Evolutionary conservation across 2,888 invertebrate species (phyloP).

Genomic region (Orthosia gothica): DNA sequence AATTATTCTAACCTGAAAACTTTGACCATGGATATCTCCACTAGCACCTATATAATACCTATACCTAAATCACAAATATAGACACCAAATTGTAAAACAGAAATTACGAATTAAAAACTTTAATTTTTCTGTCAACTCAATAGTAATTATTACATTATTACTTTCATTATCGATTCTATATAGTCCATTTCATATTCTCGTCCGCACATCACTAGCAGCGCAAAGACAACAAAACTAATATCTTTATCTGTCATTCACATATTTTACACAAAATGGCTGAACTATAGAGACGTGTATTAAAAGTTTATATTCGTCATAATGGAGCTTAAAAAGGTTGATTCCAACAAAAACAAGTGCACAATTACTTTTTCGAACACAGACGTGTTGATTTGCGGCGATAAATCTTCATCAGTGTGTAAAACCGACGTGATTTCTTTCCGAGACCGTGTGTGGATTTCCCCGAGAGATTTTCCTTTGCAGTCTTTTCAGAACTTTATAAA

Average conservation of each 20-base stretch:
- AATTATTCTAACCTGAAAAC: too few relatives aligned
- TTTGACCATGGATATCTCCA: too few relatives aligned
- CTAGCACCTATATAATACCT: too few relatives aligned
- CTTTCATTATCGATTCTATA: conserved; percentile 14
- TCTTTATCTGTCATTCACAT: conserved; percentile 60
- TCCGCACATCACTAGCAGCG: conserved; percentile 27
- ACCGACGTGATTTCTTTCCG: conserved; percentile 69
- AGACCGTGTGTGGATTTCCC: conserved; percentile 76
- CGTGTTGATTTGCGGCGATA: conserved; percentile 75
- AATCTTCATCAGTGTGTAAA: conserved; percentile 76
- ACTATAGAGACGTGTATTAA: conserved; percentile 88
- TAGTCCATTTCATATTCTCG: neutral
- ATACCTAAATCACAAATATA: too few relatives aligned
- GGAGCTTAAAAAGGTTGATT: conserved; percentile 85
- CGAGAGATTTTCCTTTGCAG: conserved; percentile 73
- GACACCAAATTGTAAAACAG: too few relatives aligned
- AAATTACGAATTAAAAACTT: too few relatives aligned
- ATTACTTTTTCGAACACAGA: conserved; percentile 76
- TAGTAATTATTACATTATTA: too few relatives aligned
- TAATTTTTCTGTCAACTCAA: too few relatives aligned
- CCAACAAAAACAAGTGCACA: conserved; percentile 79
- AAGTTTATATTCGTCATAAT: conserved; percentile 79
- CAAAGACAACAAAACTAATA: conserved; percentile 59
- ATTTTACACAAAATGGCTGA: conserved; percentile 89
- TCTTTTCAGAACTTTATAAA: conserved; percentile 70